A percentile compares a stretch with the other conserved stretches of the same genome.
These are phyloP conservation scores for Therioaphis trifolii DNA, from an alignment of 2,888 invertebrate genomes.

Conservation along the genomic window DNA sequence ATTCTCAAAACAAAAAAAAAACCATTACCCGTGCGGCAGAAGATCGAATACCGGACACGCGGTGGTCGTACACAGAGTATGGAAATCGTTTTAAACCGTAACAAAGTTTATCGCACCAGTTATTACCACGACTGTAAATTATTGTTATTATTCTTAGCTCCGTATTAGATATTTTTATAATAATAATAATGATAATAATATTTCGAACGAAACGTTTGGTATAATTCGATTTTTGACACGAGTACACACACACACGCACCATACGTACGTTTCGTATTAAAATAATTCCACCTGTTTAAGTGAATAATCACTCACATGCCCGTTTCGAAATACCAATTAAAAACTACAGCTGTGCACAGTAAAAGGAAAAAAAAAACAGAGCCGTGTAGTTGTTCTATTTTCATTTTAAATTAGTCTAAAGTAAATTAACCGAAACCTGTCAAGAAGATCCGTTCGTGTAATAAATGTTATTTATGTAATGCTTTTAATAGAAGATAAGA, in stretches of 20 bases:
- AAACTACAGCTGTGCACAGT: conserved; percentile 44
- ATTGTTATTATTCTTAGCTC: too few species aligned
- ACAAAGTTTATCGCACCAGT: too few species aligned
- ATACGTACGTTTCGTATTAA: conserved; percentile 1
- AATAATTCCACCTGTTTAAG: conserved; percentile 56
- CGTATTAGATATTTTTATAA: too few species aligned
- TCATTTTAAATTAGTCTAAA: conserved; percentile 58
- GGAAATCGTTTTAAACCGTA: too few species aligned
- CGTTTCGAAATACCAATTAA: conserved; percentile 54
- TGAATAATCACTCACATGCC: conserved; percentile 49
- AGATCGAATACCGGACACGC: too few species aligned
- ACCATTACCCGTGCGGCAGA: too few species aligned
- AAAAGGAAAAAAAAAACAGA: conserved; percentile 16
- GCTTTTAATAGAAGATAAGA: conserved; percentile 54
- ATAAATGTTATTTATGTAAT: conserved; percentile 50
- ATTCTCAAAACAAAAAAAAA: too few species aligned
- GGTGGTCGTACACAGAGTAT: too few species aligned
- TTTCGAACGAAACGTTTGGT: not conserved
- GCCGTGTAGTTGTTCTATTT: conserved; percentile 42
- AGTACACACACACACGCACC: not conserved
- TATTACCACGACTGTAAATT: too few species aligned
- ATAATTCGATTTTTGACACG: conserved; percentile 27
- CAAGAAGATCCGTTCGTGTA: conserved; percentile 48
- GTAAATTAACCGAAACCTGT: conserved; percentile 57
- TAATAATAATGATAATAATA: not conserved